phyloP scores from a whole-genome alignment of 2,797 vertebrate species.

The Diplodus puntazzo region DNA sequence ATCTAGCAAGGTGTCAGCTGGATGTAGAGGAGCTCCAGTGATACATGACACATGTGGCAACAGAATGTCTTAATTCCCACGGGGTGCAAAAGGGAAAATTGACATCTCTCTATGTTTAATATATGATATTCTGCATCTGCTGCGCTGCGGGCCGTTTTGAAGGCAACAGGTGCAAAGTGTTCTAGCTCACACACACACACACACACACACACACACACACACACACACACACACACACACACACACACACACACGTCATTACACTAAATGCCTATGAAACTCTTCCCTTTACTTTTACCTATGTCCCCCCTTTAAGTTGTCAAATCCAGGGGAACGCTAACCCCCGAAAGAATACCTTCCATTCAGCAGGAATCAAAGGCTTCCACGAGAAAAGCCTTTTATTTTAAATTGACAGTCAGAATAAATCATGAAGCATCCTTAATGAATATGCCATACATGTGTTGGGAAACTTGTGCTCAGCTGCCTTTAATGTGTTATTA shows the following conservation, averaged over 20 bases:
- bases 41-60: constrained; percentile 42
- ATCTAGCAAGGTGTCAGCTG: constrained; percentile 42
- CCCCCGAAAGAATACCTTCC: constrained; percentile 19
- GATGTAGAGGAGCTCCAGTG: constrained; percentile 15
- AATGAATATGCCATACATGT: constrained; percentile 53
- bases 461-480: constrained; percentile 36
- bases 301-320: constrained; percentile 15
- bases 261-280: constrained; percentile 33
- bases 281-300: constrained; percentile 11
- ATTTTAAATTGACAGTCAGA: constrained; percentile 59
- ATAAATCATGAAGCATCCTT: constrained; percentile 33
- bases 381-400: constrained; percentile 29
- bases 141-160: constrained; percentile 38
- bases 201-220: neutral
- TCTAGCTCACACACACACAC: constrained; percentile 6
- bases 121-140: constrained; percentile 22
- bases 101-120: constrained; percentile 28
- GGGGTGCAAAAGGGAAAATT: constrained; percentile 1
- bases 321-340: constrained; percentile 18
- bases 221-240: neutral
- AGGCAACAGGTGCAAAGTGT: constrained; percentile 26
- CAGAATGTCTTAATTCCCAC: constrained; percentile 32
- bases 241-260: constrained; percentile 8
- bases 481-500: constrained; percentile 62
- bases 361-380: constrained; percentile 39